Base-by-base conservation (phyloP, 2,113 vertebrate genomes). In the Tragelaphus scriptus region DNA sequence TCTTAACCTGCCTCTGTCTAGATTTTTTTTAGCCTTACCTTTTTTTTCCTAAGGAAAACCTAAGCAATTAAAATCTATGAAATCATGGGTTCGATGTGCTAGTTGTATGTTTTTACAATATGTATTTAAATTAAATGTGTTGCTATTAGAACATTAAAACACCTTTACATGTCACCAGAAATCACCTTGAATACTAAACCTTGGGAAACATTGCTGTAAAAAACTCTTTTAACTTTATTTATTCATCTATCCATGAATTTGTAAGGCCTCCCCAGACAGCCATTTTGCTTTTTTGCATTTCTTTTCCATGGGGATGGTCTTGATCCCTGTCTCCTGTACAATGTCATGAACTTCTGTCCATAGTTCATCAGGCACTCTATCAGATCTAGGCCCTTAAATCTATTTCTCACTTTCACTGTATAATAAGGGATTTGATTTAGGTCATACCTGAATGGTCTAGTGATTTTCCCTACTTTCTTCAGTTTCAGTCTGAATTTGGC, bases 31-130 rank as follows among this genome's bases (percentile, higher is more conserved):
- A 79, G 15, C 21, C 47, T 88, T 15, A 44, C 0, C 44, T 44
- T 40, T 10, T 90, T 68, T 71, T 36, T 1, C n/a, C 14, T 75
- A 59, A 77, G 49, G 47, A 44, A 59, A 97, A 36, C 40, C 51
- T 63, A 63, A 56, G 36, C n/a, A 75, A 4, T 94, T 89, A 92
- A 94, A 92, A 86, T 93, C 82, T 87, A 26, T 81, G 68, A 94
- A 94, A 84, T 91, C 30, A 44, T 95, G 51, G 71, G 49, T 94
- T 90, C 65, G 16, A 53, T 95, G 53, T 55, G 32, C 82, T 91
- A 56, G 23, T 51, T 89, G 53, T 30, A 6, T 61, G 44, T 89
- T 95, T 92, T 77, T 58, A 30, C 40, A 82, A 49, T 53, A 44
- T 12, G 44, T 49, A 75, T 75, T 96, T 95, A 88, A 87, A 51